Evolutionary conservation across 1,140 invertebrate genomes (phyloP), one percentile per base, ranked within the genome.

Genomic region (Teleogryllus occipitalis): DNA sequence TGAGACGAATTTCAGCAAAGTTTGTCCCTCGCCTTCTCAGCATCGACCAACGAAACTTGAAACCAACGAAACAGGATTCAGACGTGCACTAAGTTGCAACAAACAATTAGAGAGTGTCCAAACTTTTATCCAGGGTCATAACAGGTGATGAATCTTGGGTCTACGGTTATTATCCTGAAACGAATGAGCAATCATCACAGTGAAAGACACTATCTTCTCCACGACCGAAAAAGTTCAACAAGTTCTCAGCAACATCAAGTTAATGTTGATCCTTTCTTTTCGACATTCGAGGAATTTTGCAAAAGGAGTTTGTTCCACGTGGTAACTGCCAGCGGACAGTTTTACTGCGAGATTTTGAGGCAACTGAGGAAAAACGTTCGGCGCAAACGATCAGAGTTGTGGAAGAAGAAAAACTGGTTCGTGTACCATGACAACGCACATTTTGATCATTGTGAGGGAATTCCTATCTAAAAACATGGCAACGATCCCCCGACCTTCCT

Each of bases 1-100:
- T 76, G 7, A 22, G 47, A 39, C 75, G 18, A 39, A 76, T 76
- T 76, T 22, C 75, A 47, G 75, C 14, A 15, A 76, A 76, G 47
- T 76, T 47, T 76, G 75, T 76, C 8, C 75, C 75, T 4, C 39
- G 75, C 18, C 39, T 76, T 7, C 46, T 76, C 5, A 47, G 46
- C 7, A 47, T n/a, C 47, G 6, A 76, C 39, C 75, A 76, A 47
- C 39, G 47, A 18, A 18, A 76, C n/a, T 14, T 46, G n/a, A n/a
- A n/a, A n/a, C n/a, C n/a, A n/a, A n/a, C n/a, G n/a, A n/a, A n/a
- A n/a, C 46, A 6, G 39, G 27, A 6, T n/a, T 76, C 7, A 39
- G 8, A 14, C 47, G 27, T 76, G 75, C 46, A 47, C 7, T 46
- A 46, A 76, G 46, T 46, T 76, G 49, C 39, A 76, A 76, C 2